Evolutionary conservation across 2,888 invertebrate species (phyloP), one percentile per base, ranked within the genome.

Genomic region (Vanessa cardui): DNA sequence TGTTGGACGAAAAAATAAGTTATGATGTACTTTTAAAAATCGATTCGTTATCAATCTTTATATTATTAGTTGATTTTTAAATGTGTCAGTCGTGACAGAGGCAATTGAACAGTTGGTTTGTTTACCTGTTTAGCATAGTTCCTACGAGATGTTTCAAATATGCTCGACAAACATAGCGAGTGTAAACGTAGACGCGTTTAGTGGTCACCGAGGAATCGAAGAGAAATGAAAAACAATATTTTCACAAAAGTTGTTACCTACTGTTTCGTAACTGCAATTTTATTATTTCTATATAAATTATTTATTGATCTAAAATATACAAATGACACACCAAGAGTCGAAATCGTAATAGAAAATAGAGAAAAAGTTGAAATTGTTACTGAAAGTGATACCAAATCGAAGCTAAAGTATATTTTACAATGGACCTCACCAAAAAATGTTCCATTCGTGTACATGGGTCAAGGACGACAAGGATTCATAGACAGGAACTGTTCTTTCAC

Each of bases 361-460:
- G 45, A 18, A 1, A 49, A 3, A 44, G 12, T 31, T 59, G 31
- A 45, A 56, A 18, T 8, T 15, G 58, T 62, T 12, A 33, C 56
- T 12, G 59, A 65, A 5, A 58, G 46, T 44, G 59, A 52, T 16
- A 70, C 52, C 21, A 65, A 68, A 63, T 15, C 49, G 31, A 65
- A 69, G 4, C 59, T 83, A 6, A 86, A 87, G 75, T 81, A 85
- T 64, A 81, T 89, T 67, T 72, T 88, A 50, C 74, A 80, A 66
- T 89, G 88, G 88, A 86, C 87, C 3, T 70, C 75, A 2, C 68
- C 79, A 9, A 66, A 71, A 6, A 74, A 65, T 6, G 78, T 82
- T 6, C 87, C 88, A 0, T 87, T 88, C 66, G 76, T 78, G 12
- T 82, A 80, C 50, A 78, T 90, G 70, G 76, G 77, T 12, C 62